Evolutionary conservation across 2,888 invertebrate genomes (phyloP).

Genomic region (Epinotia demarniana): DNA sequence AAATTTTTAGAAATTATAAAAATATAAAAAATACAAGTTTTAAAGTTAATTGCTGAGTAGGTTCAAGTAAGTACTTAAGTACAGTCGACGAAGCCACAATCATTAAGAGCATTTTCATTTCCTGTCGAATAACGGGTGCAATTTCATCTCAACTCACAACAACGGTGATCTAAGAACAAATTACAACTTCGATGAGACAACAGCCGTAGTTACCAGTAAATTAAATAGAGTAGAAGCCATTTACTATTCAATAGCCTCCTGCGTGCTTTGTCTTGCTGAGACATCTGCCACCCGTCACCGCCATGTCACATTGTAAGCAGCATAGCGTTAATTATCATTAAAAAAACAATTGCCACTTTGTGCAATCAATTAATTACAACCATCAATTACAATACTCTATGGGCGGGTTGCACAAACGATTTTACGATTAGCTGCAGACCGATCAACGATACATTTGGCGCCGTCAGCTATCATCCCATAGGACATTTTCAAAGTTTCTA

Average conservation of each 20-base stretch:
- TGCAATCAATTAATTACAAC: not conserved
- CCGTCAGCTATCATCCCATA: too few species aligned
- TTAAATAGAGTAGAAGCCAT: not conserved
- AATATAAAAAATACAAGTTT: too few species aligned
- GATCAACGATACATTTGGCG: too few species aligned
- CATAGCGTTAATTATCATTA: conserved; percentile 18
- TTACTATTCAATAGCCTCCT: not conserved
- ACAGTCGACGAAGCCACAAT: not conserved
- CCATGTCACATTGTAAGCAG: not conserved
- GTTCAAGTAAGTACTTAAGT: not conserved
- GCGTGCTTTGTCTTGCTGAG: not conserved
- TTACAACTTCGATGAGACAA: not conserved
- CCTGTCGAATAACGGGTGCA: not conserved
- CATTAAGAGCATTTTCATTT: not conserved
- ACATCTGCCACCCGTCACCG: not conserved
- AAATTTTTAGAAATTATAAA: too few species aligned
- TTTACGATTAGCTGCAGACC: not conserved
- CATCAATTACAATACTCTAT: not conserved
- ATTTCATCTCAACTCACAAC: not conserved
- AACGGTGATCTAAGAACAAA: not conserved
- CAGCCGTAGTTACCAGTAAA: not conserved
- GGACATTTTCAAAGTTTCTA: too few species aligned
- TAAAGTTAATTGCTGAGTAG: not conserved
- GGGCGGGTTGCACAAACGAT: not conserved
- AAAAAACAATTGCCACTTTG: conserved; percentile 23